phyloP scores from a whole-genome alignment of 2,113 vertebrate species.

The Malaclemys terrapin region DNA sequence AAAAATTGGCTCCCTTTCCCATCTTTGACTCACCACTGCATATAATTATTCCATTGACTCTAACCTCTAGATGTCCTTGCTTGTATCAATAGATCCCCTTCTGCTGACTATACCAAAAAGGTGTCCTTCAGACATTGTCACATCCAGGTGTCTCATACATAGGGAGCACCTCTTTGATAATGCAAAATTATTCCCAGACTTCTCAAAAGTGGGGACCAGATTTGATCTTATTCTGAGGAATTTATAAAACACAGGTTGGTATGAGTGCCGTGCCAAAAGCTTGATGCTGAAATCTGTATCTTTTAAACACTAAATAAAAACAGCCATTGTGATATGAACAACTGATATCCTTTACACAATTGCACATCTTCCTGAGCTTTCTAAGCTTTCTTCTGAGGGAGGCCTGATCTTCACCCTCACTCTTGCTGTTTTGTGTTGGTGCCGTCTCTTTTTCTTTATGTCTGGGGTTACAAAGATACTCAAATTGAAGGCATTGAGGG shows the following conservation, averaged over 20 bases:
- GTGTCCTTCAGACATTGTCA: background rate
- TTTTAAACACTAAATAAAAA: background rate
- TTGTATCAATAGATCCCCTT: background rate
- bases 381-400: fast-evolving
- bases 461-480: fast-evolving
- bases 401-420: background rate
- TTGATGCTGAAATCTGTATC: background rate
- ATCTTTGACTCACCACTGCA: background rate
- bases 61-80: constrained; percentile 39
- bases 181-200: background rate
- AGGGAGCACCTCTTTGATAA: background rate
- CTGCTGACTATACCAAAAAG: constrained; percentile 16
- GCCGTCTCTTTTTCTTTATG: fast-evolving
- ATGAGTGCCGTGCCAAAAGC: background rate
- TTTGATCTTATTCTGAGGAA: background rate
- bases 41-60: background rate
- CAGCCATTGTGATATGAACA: background rate
- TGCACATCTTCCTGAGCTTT: background rate
- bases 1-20: background rate
- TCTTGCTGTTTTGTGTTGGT: background rate
- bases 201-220: background rate
- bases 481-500: background rate
- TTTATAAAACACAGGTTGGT: background rate
- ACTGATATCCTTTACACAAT: background rate
- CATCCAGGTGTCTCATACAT: background rate